These are phyloP conservation scores for Lepisosteus oculatus DNA, from an alignment of 2,113 vertebrate species.

Conservation along the genomic window DNA sequence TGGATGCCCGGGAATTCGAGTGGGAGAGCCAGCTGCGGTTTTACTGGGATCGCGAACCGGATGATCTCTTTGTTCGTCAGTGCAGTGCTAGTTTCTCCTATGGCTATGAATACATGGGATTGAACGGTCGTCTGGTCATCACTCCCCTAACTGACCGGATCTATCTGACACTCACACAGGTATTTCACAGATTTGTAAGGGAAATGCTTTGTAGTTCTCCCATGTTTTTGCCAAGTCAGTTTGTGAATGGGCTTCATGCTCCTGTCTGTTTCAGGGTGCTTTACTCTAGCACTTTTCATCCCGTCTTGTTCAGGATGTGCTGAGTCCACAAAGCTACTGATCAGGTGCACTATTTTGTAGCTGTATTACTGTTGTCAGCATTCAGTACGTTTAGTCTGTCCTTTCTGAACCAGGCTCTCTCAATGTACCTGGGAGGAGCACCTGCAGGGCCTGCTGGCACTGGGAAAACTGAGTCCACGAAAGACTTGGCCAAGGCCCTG, in stretches of 20 bases:
- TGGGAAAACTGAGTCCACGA: constrained; percentile 94
- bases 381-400: not conserved
- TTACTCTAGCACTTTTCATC: no score
- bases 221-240: no score
- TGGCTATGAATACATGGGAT: constrained; percentile 96
- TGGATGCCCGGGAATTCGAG: constrained; percentile 85
- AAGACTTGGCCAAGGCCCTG: constrained; percentile 94
- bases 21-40: constrained; percentile 96
- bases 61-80: constrained; percentile 81
- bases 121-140: constrained; percentile 93
- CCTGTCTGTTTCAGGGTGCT: no score
- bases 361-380: no score
- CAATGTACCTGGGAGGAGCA: constrained; percentile 94
- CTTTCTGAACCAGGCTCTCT: constrained; percentile 75
- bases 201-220: no score
- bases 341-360: no score
- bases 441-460: constrained; percentile 94
- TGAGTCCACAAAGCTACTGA: no score
- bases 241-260: no score
- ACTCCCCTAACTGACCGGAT: constrained; percentile 94
- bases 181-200: constrained; percentile 34
- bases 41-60: constrained; percentile 80
- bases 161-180: constrained; percentile 95
- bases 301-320: no score
- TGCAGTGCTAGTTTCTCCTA: constrained; percentile 88